A percentile compares a stretch with the other conserved stretches of the same genome.
Conservation (phyloP, 2,888 invertebrate genomes). For the Cosmorhoe ocellata region DNA sequence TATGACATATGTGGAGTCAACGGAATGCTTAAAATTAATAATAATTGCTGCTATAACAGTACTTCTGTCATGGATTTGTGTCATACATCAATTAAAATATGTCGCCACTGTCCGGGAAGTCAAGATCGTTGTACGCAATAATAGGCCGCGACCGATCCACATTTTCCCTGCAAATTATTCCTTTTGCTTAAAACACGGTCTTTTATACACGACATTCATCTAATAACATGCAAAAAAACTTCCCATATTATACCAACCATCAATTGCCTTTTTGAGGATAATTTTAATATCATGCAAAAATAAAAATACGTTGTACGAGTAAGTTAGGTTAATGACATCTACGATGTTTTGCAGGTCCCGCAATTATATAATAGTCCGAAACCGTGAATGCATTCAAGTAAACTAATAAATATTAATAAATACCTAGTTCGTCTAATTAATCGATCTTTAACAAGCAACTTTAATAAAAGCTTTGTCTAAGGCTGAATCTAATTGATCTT, state of each 20-base stretch:
- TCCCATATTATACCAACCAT: slow-evolving; percentile 19
- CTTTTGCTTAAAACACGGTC: slow-evolving; percentile 53
- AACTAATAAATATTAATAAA: neutral
- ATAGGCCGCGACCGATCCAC: slow-evolving; percentile 89
- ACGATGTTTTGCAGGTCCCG: too few relatives aligned
- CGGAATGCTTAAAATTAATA: slow-evolving; percentile 45
- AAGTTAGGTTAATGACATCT: too few relatives aligned
- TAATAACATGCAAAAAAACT: slow-evolving; percentile 28
- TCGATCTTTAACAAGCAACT: slow-evolving; percentile 12
- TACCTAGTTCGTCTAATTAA: neutral
- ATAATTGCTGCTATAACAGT: slow-evolving; percentile 26
- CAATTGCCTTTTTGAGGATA: slow-evolving; percentile 34
- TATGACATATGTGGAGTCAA: slow-evolving; percentile 34
- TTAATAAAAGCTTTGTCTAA: neutral
- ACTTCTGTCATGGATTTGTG: slow-evolving; percentile 34
- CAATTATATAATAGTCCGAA: slow-evolving; percentile 18
- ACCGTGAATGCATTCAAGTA: slow-evolving; percentile 11
- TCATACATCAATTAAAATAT: slow-evolving; percentile 82
- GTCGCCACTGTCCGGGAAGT: slow-evolving; percentile 92
- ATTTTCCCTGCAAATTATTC: slow-evolving; percentile 84
- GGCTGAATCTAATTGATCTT: neutral
- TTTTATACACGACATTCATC: slow-evolving; percentile 16
- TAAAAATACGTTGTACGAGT: too few relatives aligned
- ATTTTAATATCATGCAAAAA: slow-evolving; percentile 63
- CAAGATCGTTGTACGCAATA: slow-evolving; percentile 95